phyloP scores from a whole-genome alignment of 1,140 invertebrate species.

The Sitophilus oryzae region DNA sequence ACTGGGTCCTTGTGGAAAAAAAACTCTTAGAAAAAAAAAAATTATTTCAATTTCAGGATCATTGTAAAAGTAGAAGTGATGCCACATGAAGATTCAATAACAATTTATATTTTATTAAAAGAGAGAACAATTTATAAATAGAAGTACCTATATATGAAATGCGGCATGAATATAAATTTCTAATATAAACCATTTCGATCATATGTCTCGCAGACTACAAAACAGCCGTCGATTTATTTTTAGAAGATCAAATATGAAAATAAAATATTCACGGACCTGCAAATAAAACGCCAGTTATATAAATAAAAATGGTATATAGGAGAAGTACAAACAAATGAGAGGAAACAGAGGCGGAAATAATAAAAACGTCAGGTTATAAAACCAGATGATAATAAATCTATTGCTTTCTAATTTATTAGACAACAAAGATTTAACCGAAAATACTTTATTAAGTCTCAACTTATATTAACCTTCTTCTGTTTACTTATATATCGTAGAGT shows the following conservation, averaged over 20 bases:
- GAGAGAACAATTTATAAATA: too few species aligned
- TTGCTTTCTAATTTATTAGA: conserved; percentile 28
- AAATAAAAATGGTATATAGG: conserved; percentile 12
- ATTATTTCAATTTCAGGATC: too few species aligned
- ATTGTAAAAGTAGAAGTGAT: too few species aligned
- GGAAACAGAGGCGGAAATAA: conserved; percentile 32
- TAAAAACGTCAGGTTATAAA: conserved; percentile 29
- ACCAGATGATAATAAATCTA: conserved; percentile 31
- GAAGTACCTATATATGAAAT: too few species aligned
- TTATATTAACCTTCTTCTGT: conserved; percentile 9
- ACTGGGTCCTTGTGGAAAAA: too few species aligned
- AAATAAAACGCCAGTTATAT: conserved; percentile 17
- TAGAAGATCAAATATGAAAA: neutral
- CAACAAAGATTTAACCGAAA: conserved; percentile 26
- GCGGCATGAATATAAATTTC: neutral
- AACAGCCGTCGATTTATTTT: neutral
- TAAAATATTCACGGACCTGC: neutral
- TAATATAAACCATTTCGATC: neutral
- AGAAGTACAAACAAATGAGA: conserved; percentile 22
- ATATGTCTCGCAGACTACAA: neutral
- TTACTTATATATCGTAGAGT: conserved; percentile 12
- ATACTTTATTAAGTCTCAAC: conserved; percentile 21
- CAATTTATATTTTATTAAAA: too few species aligned
- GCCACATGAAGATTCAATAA: too few species aligned
- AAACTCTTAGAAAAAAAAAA: too few species aligned